Evolutionary conservation across 2,797 vertebrate species (phyloP).

Genomic region (Fundulus diaphanus): DNA sequence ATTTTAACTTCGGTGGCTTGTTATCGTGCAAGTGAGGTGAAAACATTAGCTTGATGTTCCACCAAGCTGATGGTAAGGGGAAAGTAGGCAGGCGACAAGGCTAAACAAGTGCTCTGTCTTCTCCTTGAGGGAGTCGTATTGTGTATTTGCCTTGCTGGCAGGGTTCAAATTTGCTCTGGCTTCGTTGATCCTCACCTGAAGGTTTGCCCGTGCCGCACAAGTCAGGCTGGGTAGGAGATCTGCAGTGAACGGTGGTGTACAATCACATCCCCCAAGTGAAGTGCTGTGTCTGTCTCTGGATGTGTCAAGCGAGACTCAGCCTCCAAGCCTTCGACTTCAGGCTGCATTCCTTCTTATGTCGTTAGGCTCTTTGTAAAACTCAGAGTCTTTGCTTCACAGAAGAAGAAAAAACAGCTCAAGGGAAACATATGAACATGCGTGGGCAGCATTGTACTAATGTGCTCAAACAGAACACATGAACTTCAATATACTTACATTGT

Average conservation of each 20-base stretch:
- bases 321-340: slow-evolving; percentile 30
- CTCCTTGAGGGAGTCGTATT: slow-evolving; percentile 15
- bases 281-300: slow-evolving; percentile 31
- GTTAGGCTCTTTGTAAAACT: slow-evolving; percentile 50
- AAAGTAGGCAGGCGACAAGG: slow-evolving; percentile 11
- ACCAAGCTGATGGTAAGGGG: slow-evolving; percentile 22
- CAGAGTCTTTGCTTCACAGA: slow-evolving; percentile 24
- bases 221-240: slow-evolving; percentile 20
- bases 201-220: slow-evolving; percentile 3
- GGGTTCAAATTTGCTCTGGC: slow-evolving; percentile 13
- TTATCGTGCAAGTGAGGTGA: slow-evolving; percentile 18
- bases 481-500: slow-evolving; percentile 2
- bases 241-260: slow-evolving; percentile 19
- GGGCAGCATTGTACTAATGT: slow-evolving; percentile 13
- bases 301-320: slow-evolving; percentile 38
- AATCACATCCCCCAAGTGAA: slow-evolving; percentile 16
- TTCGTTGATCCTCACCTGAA: slow-evolving; percentile 31
- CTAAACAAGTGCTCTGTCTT: slow-evolving; percentile 23
- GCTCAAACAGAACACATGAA: neutral
- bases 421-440: slow-evolving; percentile 42
- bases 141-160: slow-evolving; percentile 35
- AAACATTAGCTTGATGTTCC: slow-evolving; percentile 37
- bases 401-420: slow-evolving; percentile 22
- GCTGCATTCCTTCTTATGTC: slow-evolving; percentile 38
- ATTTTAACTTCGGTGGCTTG: slow-evolving; percentile 24